Conservation (phyloP, 2,888 invertebrate genomes). For the Cryptocephalus primarius region DNA sequence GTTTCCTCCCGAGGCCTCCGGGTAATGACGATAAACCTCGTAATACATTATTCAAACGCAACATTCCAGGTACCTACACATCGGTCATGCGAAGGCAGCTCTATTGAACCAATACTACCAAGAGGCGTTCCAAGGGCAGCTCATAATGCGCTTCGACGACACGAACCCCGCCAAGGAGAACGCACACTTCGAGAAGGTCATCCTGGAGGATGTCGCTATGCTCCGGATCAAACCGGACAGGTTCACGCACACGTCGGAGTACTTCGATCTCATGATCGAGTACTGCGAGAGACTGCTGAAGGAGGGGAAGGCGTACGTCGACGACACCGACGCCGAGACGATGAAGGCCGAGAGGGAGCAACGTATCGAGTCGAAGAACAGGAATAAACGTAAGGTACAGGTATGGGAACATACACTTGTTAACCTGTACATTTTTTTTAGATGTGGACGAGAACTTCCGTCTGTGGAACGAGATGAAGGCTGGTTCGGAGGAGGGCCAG, state of each 20-base stretch:
- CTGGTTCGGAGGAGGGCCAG: slow-evolving; percentile 66
- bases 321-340: slow-evolving; percentile 86
- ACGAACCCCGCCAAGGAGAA: slow-evolving; percentile 99
- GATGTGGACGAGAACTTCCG: slow-evolving; percentile 74
- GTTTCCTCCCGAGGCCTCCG: slow-evolving; percentile 99
- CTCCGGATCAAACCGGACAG: slow-evolving; percentile 84
- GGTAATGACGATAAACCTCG: slow-evolving; percentile 51
- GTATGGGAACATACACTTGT: no score
- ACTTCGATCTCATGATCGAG: slow-evolving; percentile 84
- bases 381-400: slow-evolving; percentile 67
- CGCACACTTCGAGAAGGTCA: slow-evolving; percentile 93
- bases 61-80: slow-evolving; percentile 68
- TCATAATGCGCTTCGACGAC: slow-evolving; percentile 98
- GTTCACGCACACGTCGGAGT: slow-evolving; percentile 92
- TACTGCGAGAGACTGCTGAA: slow-evolving; percentile 81
- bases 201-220: slow-evolving; percentile 85
- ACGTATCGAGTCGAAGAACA: slow-evolving; percentile 70
- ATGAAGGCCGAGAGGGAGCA: slow-evolving; percentile 96
- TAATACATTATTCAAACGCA: neutral
- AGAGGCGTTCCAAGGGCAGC: slow-evolving; percentile 78
- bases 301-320: slow-evolving; percentile 89
- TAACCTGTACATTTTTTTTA: neutral
- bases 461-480: slow-evolving; percentile 93
- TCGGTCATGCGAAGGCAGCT: slow-evolving; percentile 99
- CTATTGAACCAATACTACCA: slow-evolving; percentile 97